A percentile compares a stretch with the other conserved stretches of the same genome.
These are phyloP conservation scores for Serripes groenlandicus DNA, from an alignment of 2,888 invertebrate species.

Conservation along the genomic window DNA sequence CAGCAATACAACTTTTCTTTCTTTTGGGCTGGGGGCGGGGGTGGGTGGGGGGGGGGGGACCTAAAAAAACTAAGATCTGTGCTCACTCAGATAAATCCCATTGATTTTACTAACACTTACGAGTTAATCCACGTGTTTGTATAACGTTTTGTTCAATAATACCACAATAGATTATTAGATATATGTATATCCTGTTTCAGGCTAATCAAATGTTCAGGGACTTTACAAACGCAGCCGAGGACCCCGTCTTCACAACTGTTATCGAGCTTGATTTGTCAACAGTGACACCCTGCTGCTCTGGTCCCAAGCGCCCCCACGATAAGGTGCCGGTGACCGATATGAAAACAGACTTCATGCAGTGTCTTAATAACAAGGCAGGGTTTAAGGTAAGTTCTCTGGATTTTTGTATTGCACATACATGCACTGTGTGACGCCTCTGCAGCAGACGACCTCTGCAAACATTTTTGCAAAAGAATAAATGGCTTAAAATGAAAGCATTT, in stretches of 20 bases:
- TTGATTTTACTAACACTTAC: neutral
- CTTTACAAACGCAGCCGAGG: conserved; percentile 91
- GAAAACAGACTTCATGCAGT: conserved; percentile 95
- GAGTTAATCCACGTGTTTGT: too few relatives aligned
- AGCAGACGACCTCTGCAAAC: neutral
- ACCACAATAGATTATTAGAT: neutral
- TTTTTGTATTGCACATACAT: neutral
- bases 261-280: conserved; percentile 94
- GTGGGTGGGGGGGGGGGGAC: too few relatives aligned
- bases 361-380: conserved; percentile 92
- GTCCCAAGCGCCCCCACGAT: conserved; percentile 99
- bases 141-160: too few relatives aligned
- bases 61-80: too few relatives aligned
- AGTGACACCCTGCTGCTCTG: conserved; percentile 97
- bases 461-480: neutral
- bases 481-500: neutral
- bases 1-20: too few relatives aligned
- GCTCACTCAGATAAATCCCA: too few relatives aligned
- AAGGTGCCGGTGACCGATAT: conserved; percentile 95
- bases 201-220: conserved; percentile 94
- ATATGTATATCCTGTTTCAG: too few relatives aligned
- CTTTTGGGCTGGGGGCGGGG: too few relatives aligned
- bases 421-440: neutral
- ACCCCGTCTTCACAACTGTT: conserved; percentile 93
- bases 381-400: conserved; percentile 88